Evolutionary conservation across 2,888 invertebrate genomes (phyloP), one percentile per base, ranked within the genome.

Genomic region (Tethea ocularis): DNA sequence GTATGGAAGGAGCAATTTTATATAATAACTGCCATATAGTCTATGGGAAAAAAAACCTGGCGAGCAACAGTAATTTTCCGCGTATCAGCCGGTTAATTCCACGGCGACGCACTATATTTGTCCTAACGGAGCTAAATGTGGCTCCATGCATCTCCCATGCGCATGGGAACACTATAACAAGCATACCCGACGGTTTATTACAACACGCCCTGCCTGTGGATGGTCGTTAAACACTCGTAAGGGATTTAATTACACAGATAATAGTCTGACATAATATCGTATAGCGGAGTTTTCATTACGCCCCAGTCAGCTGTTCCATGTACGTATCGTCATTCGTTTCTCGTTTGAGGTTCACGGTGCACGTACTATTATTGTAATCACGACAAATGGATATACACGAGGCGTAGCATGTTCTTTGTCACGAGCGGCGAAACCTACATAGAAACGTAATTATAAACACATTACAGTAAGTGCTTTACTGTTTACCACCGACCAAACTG

Each of bases 391-490:
- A 67, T 72, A 69, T 72, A 74, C 74, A 75, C 75, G 72, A 69
- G 71, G 71, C 72, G 75, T 71, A 33, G 54, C 54, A 54, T 54
- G 54, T 58, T 72, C 64, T 74, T 78, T 81, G 85, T 86, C 86
- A 87, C 86, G 83, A 86, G 77, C 81, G 74, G 77, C 80, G 52
- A 62, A 83, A 83, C 83, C 82, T 81, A 83, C 82, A 86, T 84
- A 67, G 64, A 78, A 80, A 81, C 81, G 86, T 88, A 89, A 91
- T 91, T 91, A 91, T 91, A 90, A 91, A 91, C 78, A 81, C 91
- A 91, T 92, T 91, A 92, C 80, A 75, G 80, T 82, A 83, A 86
- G 87, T 89, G 84, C 82, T 80, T 80, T 83, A 86, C 86, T 83
- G 82, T 80, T 69, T 73, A 72, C 72, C 73, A 66, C 60, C 73